Conservation (phyloP, 2,113 vertebrate species). For the Centropus unirufus region DNA sequence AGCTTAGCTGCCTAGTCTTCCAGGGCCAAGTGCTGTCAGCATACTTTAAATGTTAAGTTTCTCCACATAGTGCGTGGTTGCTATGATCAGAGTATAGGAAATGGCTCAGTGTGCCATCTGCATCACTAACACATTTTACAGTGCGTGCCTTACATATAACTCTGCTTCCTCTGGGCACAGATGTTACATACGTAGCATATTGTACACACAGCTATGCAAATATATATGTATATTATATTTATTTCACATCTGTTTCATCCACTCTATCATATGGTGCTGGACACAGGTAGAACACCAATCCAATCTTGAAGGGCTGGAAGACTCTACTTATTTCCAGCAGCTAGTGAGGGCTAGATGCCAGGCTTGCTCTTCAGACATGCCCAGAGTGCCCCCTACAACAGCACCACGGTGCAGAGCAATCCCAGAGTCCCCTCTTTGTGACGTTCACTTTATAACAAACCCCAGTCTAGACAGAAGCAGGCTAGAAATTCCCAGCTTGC, state of each 20-base stretch:
- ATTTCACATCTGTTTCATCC: background rate
- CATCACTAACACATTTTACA: background rate
- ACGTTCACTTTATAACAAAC: constrained; percentile 50
- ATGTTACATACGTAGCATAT: background rate
- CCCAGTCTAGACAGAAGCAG: constrained; percentile 54
- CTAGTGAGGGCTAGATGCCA: background rate
- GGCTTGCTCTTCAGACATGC: background rate
- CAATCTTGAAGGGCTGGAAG: constrained; percentile 17
- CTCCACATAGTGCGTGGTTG: background rate
- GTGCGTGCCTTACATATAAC: background rate
- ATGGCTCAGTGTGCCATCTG: background rate
- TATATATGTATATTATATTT: background rate
- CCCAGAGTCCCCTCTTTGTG: constrained; percentile 5
- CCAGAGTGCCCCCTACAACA: background rate
- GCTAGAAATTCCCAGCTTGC: constrained; percentile 57
- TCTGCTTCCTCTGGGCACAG: background rate
- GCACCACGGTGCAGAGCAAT: background rate
- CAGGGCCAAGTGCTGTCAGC: background rate
- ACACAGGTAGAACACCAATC: background rate
- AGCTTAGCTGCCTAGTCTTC: background rate
- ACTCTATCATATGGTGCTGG: background rate
- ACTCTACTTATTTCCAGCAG: constrained; percentile 57
- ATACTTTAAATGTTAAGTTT: background rate
- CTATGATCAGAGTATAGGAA: background rate
- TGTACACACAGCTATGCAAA: background rate